Base-by-base conservation (phyloP, 2,888 invertebrate genomes). In the Drosophila mayaguana region DNA sequence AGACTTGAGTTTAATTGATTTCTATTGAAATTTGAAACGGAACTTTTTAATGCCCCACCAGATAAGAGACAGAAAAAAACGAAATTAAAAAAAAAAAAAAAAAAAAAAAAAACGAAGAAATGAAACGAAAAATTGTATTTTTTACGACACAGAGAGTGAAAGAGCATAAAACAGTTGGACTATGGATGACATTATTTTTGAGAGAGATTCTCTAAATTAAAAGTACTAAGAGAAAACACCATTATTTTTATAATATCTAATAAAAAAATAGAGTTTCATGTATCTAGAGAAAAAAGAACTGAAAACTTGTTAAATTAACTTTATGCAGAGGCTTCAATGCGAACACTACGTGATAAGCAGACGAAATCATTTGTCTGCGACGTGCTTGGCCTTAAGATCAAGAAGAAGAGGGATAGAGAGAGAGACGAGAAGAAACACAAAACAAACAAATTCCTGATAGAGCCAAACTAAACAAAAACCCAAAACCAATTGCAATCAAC, bases 21-120 rank as follows among this genome's bases (percentile, higher is more conserved):
- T 85, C 84, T 81, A 85, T 83, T 81, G 84, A 85, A 85, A 85
- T 85, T 75, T 81, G 71, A 88, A 88, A 85, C 85, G 83, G 88
- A 81, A 83, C 78, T 81, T 85, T 87, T 87, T 73, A 72, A 74
- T 82, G 75, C 60, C 53, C 60, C 38, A 14, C 53, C 7, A 72
- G 74, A 78, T 77, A 71, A 63, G 60, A 60, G n/a, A 11, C 51
- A 46, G 32, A 11, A 22, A 38, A 46, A 28, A 38, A 38, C 18
- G 5, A 25, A 53, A 53, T 53, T 53, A 25, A 22, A 53, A 22
- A 36, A n/a, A 53, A 53, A 14, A 32, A 60, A 54, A 36, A 36
- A 69, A 59, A n/a, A n/a, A 25, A 22, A 53, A 22, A 36, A n/a
- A 53, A 53, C 20, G 36, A 60, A 54, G 42, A 36, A 69, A 59